These are phyloP conservation scores for Eupithecia inturbata DNA, from an alignment of 2,888 invertebrate genomes.

Conservation along the genomic window DNA sequence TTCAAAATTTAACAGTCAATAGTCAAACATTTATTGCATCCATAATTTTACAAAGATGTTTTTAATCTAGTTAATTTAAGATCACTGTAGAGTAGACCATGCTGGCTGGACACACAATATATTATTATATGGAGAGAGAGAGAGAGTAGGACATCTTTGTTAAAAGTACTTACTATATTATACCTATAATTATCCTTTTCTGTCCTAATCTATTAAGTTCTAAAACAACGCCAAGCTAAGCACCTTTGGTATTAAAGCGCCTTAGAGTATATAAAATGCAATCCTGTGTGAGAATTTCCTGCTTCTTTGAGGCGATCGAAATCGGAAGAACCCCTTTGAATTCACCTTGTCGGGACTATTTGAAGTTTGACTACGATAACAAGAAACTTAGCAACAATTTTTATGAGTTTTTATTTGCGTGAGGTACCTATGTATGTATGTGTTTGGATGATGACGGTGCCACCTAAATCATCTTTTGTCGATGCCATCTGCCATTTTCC, in stretches of 20 bases:
- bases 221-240: not conserved
- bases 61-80: too few relatives aligned
- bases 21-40: too few relatives aligned
- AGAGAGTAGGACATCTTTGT: too few relatives aligned
- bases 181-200: not conserved
- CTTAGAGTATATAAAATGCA: slow-evolving; percentile 26
- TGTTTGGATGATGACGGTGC: not conserved
- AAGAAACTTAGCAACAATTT: slow-evolving; percentile 12
- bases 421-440: too few relatives aligned
- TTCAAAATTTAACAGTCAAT: too few relatives aligned
- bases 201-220: not conserved
- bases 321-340: slow-evolving; percentile 38
- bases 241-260: not conserved
- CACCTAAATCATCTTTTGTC: not conserved
- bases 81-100: too few relatives aligned
- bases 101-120: too few relatives aligned
- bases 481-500: too few relatives aligned
- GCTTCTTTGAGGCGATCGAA: slow-evolving; percentile 40
- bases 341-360: slow-evolving; percentile 41
- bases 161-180: too few relatives aligned
- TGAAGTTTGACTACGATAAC: slow-evolving; percentile 20
- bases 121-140: too few relatives aligned
- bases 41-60: too few relatives aligned
- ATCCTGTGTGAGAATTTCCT: slow-evolving; percentile 20
- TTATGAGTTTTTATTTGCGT: not conserved